Evolutionary conservation across 2,797 vertebrate genomes (phyloP).

Genomic region (Coregonus ussuriensis): DNA sequence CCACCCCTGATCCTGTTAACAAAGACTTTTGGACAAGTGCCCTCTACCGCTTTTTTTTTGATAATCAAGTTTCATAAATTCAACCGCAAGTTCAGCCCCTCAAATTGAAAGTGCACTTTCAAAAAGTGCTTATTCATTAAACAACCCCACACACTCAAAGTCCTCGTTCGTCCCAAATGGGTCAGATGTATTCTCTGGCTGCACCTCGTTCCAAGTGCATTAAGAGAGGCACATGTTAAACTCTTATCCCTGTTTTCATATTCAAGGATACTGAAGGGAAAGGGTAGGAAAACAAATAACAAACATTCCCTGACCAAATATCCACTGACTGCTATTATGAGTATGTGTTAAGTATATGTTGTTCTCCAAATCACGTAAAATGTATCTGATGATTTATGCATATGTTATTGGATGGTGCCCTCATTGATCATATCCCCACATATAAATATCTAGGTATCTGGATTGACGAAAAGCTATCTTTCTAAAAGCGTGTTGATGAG

Average conservation of each 20-base stretch:
- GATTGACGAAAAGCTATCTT: too few species aligned
- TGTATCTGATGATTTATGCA: too few species aligned
- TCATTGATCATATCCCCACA: too few species aligned
- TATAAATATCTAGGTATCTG: too few species aligned
- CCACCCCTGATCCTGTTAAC: slow-evolving; percentile 56
- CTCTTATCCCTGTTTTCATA: too few species aligned
- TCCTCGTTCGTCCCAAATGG: slow-evolving; percentile 28
- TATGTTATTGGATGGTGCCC: too few species aligned
- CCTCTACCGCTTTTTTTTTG: slow-evolving; percentile 52
- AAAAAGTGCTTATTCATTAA: slow-evolving; percentile 49
- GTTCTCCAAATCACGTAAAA: too few species aligned
- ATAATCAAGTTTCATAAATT: slow-evolving; percentile 65
- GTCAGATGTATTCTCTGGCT: slow-evolving; percentile 31
- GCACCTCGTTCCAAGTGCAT: slow-evolving; percentile 42
- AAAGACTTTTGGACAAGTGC: slow-evolving; percentile 58
- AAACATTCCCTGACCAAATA: slow-evolving; percentile 29
- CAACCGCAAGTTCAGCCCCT: slow-evolving; percentile 54
- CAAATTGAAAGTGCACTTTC: slow-evolving; percentile 62
- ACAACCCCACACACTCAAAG: slow-evolving; percentile 40
- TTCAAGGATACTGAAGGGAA: too few species aligned
- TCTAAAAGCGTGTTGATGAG: too few species aligned
- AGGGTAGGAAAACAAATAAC: neutral
- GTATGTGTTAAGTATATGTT: too few species aligned
- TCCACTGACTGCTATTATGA: neutral
- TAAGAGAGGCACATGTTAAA: slow-evolving; percentile 14